Evolutionary conservation across 2,888 invertebrate genomes (phyloP).

Genomic region (Plebejus anna): DNA sequence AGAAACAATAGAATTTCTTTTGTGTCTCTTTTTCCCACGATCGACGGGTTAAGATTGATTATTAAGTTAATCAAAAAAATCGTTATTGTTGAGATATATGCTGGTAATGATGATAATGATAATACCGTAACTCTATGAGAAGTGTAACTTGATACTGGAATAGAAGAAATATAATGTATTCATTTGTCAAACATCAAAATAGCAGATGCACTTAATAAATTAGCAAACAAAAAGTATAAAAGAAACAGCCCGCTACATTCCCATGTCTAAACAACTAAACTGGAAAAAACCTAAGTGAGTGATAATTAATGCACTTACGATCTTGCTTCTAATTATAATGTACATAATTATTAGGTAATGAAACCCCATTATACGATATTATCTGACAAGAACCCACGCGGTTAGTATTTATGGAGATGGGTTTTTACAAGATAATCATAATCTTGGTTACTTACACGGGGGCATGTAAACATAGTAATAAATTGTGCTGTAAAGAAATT

Average conservation of each 20-base stretch:
- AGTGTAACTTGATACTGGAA: not conserved
- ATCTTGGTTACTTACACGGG: conserved; percentile 20
- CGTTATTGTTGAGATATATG: not conserved
- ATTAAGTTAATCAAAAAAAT: not conserved
- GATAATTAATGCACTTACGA: conserved; percentile 22
- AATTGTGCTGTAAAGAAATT: conserved; percentile 10
- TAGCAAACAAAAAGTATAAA: conserved; percentile 6
- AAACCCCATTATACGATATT: conserved; percentile 20
- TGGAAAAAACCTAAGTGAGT: conserved; percentile 23
- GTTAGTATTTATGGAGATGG: conserved; percentile 24
- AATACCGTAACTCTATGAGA: conserved; percentile 3
- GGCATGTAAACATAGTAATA: conserved; percentile 22
- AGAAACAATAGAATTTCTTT: too few species aligned
- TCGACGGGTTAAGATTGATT: not conserved
- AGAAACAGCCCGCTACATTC: conserved; percentile 7
- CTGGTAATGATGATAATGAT: not conserved
- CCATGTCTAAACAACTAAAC: conserved; percentile 21
- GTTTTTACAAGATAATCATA: conserved; percentile 26
- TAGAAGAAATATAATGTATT: not conserved
- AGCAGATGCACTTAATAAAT: conserved; percentile 15
- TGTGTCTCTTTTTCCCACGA: too few species aligned
- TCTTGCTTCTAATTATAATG: conserved; percentile 20
- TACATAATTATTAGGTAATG: conserved; percentile 24
- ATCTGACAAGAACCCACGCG: conserved; percentile 8
- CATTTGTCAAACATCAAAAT: conserved; percentile 14